Conservation (phyloP, 2,113 vertebrate species). For the Grallaria varia region DNA sequence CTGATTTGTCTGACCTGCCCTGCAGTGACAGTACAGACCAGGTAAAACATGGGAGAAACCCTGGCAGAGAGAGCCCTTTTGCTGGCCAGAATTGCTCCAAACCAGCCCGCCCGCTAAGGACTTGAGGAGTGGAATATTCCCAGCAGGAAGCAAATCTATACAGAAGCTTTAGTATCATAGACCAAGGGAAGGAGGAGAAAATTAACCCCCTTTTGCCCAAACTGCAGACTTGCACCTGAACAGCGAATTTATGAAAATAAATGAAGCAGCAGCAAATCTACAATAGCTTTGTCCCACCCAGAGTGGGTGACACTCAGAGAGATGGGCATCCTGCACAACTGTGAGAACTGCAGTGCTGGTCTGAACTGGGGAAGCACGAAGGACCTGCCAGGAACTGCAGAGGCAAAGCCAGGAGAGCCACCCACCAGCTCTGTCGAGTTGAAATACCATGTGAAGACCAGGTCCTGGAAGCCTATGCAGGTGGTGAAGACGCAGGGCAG, state of each 20-base stretch:
- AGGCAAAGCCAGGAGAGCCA: neutral
- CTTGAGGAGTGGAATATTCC: neutral
- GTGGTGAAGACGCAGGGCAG: slow-evolving; percentile 87
- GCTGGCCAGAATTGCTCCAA: neutral
- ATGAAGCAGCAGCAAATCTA: neutral
- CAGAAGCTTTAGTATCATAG: neutral
- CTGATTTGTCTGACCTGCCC: no score
- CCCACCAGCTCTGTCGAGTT: slow-evolving; percentile 60
- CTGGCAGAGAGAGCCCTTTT: neutral
- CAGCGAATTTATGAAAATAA: neutral
- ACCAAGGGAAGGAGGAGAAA: neutral
- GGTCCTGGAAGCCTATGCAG: slow-evolving; percentile 88
- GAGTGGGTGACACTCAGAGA: neutral
- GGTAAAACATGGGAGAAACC: neutral
- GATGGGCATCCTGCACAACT: neutral
- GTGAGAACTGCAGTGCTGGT: accelerated
- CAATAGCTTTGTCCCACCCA: neutral
- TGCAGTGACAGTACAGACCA: accelerated
- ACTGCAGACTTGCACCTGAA: neutral
- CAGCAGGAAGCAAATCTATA: neutral
- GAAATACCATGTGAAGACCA: slow-evolving; percentile 86
- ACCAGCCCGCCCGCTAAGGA: neutral
- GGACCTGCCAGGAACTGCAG: neutral
- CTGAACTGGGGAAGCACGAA: neutral
- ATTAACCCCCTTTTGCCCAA: neutral